phyloP scores from a whole-genome alignment of 2,888 invertebrate genomes.

The Eristalinus aeneus region DNA sequence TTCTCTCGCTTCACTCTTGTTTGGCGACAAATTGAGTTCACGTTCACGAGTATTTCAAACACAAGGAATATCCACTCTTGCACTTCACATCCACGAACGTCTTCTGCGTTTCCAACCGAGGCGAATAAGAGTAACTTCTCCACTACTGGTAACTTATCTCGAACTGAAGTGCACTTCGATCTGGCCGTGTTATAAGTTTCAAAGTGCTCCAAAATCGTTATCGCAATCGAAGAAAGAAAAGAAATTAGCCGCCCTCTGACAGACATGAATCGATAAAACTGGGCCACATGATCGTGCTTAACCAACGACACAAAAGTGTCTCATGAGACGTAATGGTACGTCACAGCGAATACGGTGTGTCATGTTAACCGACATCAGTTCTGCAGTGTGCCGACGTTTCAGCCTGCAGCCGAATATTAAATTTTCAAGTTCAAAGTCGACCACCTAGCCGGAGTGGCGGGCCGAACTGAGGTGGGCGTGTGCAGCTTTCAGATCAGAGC shows the following conservation, averaged over 20 bases:
- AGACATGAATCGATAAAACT: background rate
- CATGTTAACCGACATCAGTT: too few relatives aligned
- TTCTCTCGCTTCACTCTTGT: too few relatives aligned
- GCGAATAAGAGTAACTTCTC: background rate
- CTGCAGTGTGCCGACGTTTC: background rate
- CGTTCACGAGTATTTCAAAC: too few relatives aligned
- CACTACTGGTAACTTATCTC: background rate
- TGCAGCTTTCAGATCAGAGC: conserved; percentile 20
- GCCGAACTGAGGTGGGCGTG: conserved; percentile 13
- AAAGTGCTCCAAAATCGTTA: background rate
- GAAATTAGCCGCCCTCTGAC: background rate
- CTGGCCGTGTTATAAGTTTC: background rate
- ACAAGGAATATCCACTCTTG: too few relatives aligned
- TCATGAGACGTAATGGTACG: too few relatives aligned
- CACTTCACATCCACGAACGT: too few relatives aligned
- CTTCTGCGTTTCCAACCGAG: background rate
- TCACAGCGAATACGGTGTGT: conserved; percentile 1
- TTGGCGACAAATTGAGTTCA: too few relatives aligned
- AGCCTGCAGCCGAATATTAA: background rate
- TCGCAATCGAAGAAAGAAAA: background rate
- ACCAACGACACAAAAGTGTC: too few relatives aligned
- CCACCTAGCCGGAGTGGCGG: background rate
- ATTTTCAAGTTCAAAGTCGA: conserved; percentile 42
- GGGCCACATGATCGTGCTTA: too few relatives aligned
- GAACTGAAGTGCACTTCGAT: background rate